Evolutionary conservation across 2,113 vertebrate species (phyloP).

Genomic region (Thamnophis sirtalis): DNA sequence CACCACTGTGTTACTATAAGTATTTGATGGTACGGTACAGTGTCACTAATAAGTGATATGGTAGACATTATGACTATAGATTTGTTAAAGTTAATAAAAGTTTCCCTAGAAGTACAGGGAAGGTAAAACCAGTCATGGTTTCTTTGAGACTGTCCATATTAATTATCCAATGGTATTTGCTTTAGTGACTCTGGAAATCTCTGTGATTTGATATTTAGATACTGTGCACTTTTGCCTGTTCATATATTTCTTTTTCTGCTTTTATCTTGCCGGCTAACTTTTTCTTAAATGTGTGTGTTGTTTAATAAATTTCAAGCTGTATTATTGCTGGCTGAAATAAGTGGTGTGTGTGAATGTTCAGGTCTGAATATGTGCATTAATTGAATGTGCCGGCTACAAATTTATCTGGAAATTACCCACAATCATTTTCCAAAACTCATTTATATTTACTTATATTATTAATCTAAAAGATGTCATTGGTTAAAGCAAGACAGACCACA

Average conservation of each 20-base stretch:
- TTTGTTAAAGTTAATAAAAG: neutral
- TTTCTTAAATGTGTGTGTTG: neutral
- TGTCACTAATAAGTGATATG: neutral
- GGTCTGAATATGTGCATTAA: neutral
- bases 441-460: neutral
- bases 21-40: neutral
- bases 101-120: neutral
- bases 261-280: neutral
- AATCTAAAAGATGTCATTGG: conserved; percentile 21
- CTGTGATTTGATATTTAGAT: neutral
- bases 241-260: neutral
- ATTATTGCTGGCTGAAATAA: neutral
- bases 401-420: neutral
- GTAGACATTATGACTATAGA: neutral
- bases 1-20: too few species aligned
- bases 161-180: neutral
- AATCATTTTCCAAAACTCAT: neutral
- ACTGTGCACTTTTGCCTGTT: neutral
- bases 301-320: neutral
- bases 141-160: neutral
- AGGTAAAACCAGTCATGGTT: neutral
- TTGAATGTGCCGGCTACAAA: neutral
- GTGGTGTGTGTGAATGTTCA: neutral
- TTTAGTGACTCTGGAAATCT: neutral
- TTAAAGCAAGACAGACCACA: conserved; percentile 40